Evolutionary conservation across 2,113 vertebrate genomes (phyloP).

Genomic region (Sminthopsis crassicaudata): DNA sequence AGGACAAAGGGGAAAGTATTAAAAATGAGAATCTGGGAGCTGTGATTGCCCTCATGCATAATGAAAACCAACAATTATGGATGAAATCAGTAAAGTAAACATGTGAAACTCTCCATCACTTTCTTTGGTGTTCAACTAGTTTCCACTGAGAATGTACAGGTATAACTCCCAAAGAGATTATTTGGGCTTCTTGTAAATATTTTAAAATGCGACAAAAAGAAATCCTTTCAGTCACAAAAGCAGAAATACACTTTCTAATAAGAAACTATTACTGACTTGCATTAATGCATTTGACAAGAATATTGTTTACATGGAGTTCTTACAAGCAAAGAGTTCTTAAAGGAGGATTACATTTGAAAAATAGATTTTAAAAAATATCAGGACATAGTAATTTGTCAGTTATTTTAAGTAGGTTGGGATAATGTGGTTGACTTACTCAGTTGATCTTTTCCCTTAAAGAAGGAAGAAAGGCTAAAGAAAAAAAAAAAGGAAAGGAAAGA

Average conservation of each 20-base stretch:
- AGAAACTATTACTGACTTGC: neutral
- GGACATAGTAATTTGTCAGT: neutral
- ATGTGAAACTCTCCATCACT: constrained; percentile 96
- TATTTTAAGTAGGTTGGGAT: neutral
- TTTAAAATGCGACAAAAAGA: constrained; percentile 84
- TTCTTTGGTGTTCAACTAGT: constrained; percentile 93
- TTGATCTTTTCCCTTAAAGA: neutral
- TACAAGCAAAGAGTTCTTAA: neutral
- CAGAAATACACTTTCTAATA: neutral
- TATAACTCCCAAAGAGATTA: constrained; percentile 93
- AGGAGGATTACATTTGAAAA: neutral
- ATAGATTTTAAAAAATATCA: neutral
- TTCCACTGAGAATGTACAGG: constrained; percentile 91
- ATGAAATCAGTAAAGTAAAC: constrained; percentile 98
- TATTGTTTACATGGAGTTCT: neutral
- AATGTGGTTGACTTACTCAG: neutral
- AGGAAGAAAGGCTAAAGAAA: neutral
- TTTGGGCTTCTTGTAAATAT: constrained; percentile 94
- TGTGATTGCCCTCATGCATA: constrained; percentile 86
- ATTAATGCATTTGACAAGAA: neutral
- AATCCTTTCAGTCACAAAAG: neutral
- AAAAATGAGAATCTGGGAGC: constrained; percentile 84
- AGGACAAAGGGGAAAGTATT: constrained; percentile 82
- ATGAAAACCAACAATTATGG: constrained; percentile 97
- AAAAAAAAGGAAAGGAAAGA: neutral